phyloP scores from a whole-genome alignment of 2,113 vertebrate species.

The Shinisaurus crocodilurus region DNA sequence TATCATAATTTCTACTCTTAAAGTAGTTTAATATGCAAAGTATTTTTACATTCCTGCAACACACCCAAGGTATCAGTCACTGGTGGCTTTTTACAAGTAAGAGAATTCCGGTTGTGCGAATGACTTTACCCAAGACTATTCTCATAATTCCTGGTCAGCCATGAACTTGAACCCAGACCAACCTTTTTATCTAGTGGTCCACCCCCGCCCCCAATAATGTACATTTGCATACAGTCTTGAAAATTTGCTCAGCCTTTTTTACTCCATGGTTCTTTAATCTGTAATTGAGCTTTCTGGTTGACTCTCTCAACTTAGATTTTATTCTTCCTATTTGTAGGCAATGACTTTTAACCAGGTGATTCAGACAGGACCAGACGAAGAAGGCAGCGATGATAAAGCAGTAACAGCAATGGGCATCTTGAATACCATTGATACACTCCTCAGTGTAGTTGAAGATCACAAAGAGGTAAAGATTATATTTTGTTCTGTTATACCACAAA shows the following conservation, averaged over 20 bases:
- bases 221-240: not conserved
- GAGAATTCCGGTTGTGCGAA: not conserved
- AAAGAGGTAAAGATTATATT: slow-evolving; percentile 85
- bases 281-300: not conserved
- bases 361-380: slow-evolving; percentile 97
- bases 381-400: slow-evolving; percentile 98
- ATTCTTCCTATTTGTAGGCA: slow-evolving; percentile 76
- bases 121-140: not conserved
- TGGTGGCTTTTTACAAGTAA: not conserved
- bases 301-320: slow-evolving; percentile 31
- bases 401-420: slow-evolving; percentile 99
- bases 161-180: not conserved
- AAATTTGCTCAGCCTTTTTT: not conserved
- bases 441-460: slow-evolving; percentile 99
- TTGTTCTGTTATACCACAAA: not conserved
- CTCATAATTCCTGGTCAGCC: not conserved
- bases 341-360: slow-evolving; percentile 99
- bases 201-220: not conserved
- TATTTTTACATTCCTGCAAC: no score
- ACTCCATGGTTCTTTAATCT: not conserved
- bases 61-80: not conserved
- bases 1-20: not conserved
- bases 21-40: not conserved
- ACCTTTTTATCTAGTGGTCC: not conserved
- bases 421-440: slow-evolving; percentile 97